phyloP scores from a whole-genome alignment of 2,888 invertebrate genomes.

The Thereva nobilitata region DNA sequence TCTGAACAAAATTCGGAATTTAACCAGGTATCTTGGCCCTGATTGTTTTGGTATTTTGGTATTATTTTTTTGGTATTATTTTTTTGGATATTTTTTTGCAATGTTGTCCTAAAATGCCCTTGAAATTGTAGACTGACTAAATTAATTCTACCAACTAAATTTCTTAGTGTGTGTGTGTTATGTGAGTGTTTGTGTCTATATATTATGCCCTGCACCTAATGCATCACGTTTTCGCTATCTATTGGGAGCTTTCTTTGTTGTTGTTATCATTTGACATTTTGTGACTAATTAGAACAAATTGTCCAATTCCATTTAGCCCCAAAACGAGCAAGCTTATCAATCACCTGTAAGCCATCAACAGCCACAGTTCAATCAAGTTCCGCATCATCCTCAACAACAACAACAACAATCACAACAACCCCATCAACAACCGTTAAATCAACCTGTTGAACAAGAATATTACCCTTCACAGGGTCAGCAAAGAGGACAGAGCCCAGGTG shows the following conservation, averaged over 20 bases:
- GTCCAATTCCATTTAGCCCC: slow-evolving; percentile 23
- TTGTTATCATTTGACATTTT: too few relatives aligned
- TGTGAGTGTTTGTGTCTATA: too few relatives aligned
- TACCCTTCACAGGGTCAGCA: slow-evolving; percentile 10
- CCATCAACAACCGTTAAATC: slow-evolving; percentile 44
- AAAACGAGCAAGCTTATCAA: slow-evolving; percentile 26
- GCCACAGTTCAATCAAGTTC: slow-evolving; percentile 34
- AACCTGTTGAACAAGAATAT: slow-evolving; percentile 45
- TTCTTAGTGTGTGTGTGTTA: too few relatives aligned
- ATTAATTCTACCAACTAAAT: too few relatives aligned
- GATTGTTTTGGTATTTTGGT: slow-evolving; percentile 40
- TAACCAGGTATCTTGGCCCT: slow-evolving; percentile 22
- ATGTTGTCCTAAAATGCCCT: not conserved
- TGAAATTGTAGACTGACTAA: not conserved
- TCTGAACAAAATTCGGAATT: slow-evolving; percentile 33
- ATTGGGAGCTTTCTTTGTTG: too few relatives aligned
- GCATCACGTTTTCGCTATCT: too few relatives aligned
- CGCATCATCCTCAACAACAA: slow-evolving; percentile 45
- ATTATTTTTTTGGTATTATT: slow-evolving; percentile 11
- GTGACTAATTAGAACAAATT: too few relatives aligned
- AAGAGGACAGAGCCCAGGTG: slow-evolving; percentile 62
- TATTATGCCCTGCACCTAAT: too few relatives aligned
- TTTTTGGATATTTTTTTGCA: slow-evolving; percentile 20
- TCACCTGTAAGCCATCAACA: slow-evolving; percentile 43
- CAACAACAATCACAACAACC: slow-evolving; percentile 45